Evolutionary conservation across 1,140 invertebrate genomes (phyloP).

Genomic region (Formica exsecta): DNA sequence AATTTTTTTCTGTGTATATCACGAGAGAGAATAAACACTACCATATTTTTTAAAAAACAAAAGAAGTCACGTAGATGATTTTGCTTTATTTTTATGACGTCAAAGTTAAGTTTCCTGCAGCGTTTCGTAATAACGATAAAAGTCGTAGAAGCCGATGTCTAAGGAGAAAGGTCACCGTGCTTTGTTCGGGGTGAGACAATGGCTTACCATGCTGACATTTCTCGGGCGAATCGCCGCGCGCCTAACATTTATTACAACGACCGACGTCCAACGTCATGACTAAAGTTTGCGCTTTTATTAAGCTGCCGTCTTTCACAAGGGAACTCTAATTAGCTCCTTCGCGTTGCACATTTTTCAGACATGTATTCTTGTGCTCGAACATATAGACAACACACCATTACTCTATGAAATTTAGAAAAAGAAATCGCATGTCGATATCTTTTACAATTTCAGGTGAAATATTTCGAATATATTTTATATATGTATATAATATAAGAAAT

Average conservation of each 20-base stretch:
- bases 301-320: slow-evolving; percentile 41
- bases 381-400: background rate
- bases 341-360: slow-evolving; percentile 18
- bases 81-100: slow-evolving; percentile 12
- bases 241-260: slow-evolving; percentile 62
- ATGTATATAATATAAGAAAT: background rate
- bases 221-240: slow-evolving; percentile 53
- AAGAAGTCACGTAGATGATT: background rate
- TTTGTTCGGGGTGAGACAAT: slow-evolving; percentile 56
- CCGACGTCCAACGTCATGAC: slow-evolving; percentile 57
- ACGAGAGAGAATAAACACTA: background rate
- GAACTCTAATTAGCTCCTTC: slow-evolving; percentile 55
- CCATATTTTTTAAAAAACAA: background rate
- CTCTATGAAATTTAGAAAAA: background rate
- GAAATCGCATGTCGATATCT: background rate
- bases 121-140: slow-evolving; percentile 58
- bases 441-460: background rate
- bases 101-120: slow-evolving; percentile 34
- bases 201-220: slow-evolving; percentile 52
- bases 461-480: no score
- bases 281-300: slow-evolving; percentile 62
- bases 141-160: slow-evolving; percentile 47
- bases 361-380: background rate
- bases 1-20: background rate
- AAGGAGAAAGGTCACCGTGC: slow-evolving; percentile 49